phyloP scores from a whole-genome alignment of 2,888 invertebrate species.

The Eilema caniola region DNA sequence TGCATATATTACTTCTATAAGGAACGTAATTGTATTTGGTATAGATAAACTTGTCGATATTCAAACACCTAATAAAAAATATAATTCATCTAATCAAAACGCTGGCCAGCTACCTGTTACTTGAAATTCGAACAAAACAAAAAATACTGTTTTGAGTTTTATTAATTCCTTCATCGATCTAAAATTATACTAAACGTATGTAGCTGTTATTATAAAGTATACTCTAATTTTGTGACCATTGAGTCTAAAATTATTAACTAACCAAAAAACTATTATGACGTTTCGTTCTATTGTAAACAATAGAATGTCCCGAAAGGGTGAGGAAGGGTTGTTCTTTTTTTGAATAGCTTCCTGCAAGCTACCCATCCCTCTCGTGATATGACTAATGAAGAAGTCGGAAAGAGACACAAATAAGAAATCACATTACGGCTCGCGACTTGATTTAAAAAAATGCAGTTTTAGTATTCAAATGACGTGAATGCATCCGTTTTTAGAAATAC shows the following conservation, averaged over 20 bases:
- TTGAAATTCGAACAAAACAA: constrained; percentile 59
- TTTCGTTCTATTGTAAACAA: constrained; percentile 73
- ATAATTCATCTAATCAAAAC: constrained; percentile 59
- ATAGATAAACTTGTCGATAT: constrained; percentile 48
- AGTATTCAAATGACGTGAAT: constrained; percentile 83
- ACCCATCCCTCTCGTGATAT: constrained; percentile 66
- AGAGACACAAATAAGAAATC: constrained; percentile 60
- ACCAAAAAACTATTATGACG: constrained; percentile 58
- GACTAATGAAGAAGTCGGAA: constrained; percentile 46
- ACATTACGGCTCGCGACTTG: constrained; percentile 55
- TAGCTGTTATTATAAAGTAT: constrained; percentile 46
- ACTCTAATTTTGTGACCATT: constrained; percentile 54
- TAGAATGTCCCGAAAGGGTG: constrained; percentile 81
- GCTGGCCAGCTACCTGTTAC: constrained; percentile 79
- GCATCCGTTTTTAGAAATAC: constrained; percentile 84
- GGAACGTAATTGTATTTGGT: constrained; percentile 54
- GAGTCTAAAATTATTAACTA: constrained; percentile 57
- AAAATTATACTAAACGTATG: constrained; percentile 43
- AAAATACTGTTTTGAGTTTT: constrained; percentile 69
- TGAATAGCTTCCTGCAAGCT: constrained; percentile 81
- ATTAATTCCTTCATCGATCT: constrained; percentile 62
- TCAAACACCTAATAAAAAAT: constrained; percentile 49
- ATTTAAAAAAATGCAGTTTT: constrained; percentile 77
- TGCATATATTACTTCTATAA: constrained; percentile 71
- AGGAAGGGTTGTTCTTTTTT: constrained; percentile 86